Percentiles rank a stretch among this genome's conserved stretches.
Conservation (phyloP, 2,888 invertebrate species). For the Argynnis bischoffii region DNA sequence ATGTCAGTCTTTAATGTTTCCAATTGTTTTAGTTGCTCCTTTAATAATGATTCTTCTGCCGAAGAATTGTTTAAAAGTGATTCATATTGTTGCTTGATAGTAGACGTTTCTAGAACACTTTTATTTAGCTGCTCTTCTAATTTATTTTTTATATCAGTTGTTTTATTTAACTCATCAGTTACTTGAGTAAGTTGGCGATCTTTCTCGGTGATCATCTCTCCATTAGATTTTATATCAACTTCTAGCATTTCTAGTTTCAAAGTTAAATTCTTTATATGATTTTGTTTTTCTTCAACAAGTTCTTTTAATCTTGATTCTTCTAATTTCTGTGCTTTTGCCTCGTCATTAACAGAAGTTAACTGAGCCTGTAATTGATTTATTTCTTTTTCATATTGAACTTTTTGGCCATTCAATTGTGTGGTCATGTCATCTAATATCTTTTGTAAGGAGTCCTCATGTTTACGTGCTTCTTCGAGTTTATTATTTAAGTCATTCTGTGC, state of each 20-base stretch:
- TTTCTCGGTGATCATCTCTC: constrained; percentile 72
- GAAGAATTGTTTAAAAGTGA: constrained; percentile 67
- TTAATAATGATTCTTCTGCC: constrained; percentile 68
- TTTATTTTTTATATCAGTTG: constrained; percentile 67
- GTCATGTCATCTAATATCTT: constrained; percentile 72
- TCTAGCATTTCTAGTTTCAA: constrained; percentile 73
- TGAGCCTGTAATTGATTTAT: constrained; percentile 61
- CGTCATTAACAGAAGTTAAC: constrained; percentile 53
- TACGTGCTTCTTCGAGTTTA: constrained; percentile 74
- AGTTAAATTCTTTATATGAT: constrained; percentile 63
- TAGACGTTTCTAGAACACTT: constrained; percentile 58
- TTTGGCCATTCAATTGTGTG: constrained; percentile 70
- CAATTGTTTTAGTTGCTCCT: constrained; percentile 65
- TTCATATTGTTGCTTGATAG: constrained; percentile 72
- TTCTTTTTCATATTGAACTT: constrained; percentile 67
- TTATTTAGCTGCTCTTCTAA: constrained; percentile 76
- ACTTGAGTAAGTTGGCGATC: constrained; percentile 71
- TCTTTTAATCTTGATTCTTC: constrained; percentile 58
- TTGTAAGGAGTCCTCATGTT: constrained; percentile 75
- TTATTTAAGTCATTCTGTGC: constrained; percentile 76
- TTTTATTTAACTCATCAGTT: constrained; percentile 65
- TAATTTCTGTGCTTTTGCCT: constrained; percentile 56
- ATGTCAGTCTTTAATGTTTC: constrained; percentile 65
- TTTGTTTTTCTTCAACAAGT: constrained; percentile 66
- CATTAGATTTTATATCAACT: constrained; percentile 73